phyloP scores from a whole-genome alignment of 2,888 invertebrate genomes.

The Tortricodes alternella region DNA sequence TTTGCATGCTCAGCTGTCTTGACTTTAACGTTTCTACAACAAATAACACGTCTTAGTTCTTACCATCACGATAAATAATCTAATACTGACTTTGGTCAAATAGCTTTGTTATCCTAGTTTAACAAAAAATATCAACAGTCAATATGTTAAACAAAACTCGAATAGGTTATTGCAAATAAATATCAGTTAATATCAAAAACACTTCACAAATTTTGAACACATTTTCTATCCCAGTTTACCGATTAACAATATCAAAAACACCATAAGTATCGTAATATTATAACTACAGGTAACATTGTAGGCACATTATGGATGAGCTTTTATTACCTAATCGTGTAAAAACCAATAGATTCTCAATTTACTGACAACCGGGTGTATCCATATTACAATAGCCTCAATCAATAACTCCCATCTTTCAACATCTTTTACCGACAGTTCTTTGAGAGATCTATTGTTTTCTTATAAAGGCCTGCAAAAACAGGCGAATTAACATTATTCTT shows the following conservation, averaged over 20 bases:
- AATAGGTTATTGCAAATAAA: conserved; percentile 74
- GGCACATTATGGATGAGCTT: conserved; percentile 79
- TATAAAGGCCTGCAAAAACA: conserved; percentile 27
- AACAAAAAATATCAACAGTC: conserved; percentile 80
- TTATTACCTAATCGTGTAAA: conserved; percentile 52
- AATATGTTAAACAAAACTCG: conserved; percentile 74
- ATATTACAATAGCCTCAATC: conserved; percentile 18
- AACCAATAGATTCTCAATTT: conserved; percentile 32
- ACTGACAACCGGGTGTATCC: too few species aligned
- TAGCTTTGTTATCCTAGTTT: conserved; percentile 82
- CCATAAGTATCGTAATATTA: conserved; percentile 59
- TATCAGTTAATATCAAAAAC: conserved; percentile 75
- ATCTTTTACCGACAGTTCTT: conserved; percentile 11
- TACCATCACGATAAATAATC: conserved; percentile 72
- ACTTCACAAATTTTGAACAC: conserved; percentile 75
- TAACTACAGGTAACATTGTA: conserved; percentile 81
- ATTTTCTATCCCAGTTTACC: conserved; percentile 68
- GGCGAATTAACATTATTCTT: conserved; percentile 53
- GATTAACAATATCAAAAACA: conserved; percentile 59
- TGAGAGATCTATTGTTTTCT: conserved; percentile 34
- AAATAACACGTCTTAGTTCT: conserved; percentile 62
- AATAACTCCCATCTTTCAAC: background rate
- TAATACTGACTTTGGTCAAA: conserved; percentile 84
- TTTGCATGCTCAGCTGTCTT: conserved; percentile 61
- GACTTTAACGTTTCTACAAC: conserved; percentile 67